Conservation (phyloP, 2,888 invertebrate genomes). For the Synergus laeviventris region DNA sequence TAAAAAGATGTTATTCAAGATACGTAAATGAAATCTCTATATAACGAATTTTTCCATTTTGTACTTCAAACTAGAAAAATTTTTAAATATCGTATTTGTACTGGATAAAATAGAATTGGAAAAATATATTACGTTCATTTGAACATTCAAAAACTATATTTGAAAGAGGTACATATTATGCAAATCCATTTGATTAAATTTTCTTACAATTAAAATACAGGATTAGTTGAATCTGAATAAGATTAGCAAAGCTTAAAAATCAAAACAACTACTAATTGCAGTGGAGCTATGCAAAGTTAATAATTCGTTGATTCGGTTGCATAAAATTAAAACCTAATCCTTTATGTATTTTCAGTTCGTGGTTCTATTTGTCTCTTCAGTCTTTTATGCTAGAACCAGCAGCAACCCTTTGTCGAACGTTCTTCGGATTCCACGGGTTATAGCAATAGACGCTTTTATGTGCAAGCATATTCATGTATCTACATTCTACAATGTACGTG, state of each 20-base stretch:
- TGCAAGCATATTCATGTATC: slow-evolving; percentile 27
- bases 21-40: neutral
- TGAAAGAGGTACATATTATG: neutral
- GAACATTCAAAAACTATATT: neutral
- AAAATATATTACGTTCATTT: too few species aligned
- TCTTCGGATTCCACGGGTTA: slow-evolving; percentile 36
- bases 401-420: slow-evolving; percentile 34
- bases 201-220: neutral
- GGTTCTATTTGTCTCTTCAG: neutral
- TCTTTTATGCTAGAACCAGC: slow-evolving; percentile 17
- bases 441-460: slow-evolving; percentile 31
- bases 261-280: neutral
- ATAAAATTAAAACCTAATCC: slow-evolving; percentile 5
- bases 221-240: neutral
- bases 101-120: too few species aligned
- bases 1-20: neutral
- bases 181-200: neutral
- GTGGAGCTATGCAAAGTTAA: neutral
- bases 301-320: slow-evolving; percentile 6
- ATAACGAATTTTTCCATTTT: too few species aligned
- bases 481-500: slow-evolving; percentile 20
- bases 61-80: too few species aligned
- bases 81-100: too few species aligned
- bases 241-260: neutral
- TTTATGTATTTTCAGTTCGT: slow-evolving; percentile 1